These are phyloP conservation scores for Cyaniris semiargus DNA, from an alignment of 2,888 invertebrate species.

Conservation along the genomic window DNA sequence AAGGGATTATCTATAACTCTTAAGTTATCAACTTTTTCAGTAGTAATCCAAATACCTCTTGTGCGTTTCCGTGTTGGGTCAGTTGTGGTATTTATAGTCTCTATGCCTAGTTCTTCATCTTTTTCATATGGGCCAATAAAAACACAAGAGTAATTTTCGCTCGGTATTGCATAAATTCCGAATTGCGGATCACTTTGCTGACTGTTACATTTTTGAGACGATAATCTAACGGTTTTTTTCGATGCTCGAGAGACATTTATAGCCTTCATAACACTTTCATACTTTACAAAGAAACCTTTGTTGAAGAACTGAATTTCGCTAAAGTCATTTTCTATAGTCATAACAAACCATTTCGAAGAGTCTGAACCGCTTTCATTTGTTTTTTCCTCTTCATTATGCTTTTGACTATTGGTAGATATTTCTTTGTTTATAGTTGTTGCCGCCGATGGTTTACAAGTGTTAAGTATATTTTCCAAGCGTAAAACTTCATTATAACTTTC, in stretches of 20 bases:
- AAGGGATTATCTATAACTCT: conserved; percentile 67
- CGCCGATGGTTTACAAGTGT: not conserved
- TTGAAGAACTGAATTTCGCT: conserved; percentile 73
- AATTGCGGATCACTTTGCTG: conserved; percentile 55
- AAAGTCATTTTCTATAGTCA: conserved; percentile 79
- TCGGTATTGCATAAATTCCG: conserved; percentile 71
- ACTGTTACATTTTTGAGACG: conserved; percentile 56
- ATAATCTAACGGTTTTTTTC: conserved; percentile 73
- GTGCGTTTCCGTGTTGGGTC: conserved; percentile 50
- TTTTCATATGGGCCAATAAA: conserved; percentile 72
- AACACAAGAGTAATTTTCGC: conserved; percentile 57
- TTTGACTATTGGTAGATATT: not conserved
- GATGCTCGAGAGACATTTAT: conserved; percentile 70
- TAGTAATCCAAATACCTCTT: conserved; percentile 68
- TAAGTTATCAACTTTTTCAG: conserved; percentile 63
- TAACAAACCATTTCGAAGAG: conserved; percentile 77
- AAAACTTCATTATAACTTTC: not conserved
- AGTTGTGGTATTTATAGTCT: conserved; percentile 56
- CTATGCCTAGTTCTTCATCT: conserved; percentile 64
- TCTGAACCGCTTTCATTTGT: not conserved
- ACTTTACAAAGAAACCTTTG: conserved; percentile 76
- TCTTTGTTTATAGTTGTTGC: not conserved
- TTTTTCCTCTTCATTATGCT: not conserved
- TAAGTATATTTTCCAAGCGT: not conserved
- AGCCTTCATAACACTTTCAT: conserved; percentile 72